Conservation (phyloP, 2,888 invertebrate genomes). For the Andrena bucephala region DNA sequence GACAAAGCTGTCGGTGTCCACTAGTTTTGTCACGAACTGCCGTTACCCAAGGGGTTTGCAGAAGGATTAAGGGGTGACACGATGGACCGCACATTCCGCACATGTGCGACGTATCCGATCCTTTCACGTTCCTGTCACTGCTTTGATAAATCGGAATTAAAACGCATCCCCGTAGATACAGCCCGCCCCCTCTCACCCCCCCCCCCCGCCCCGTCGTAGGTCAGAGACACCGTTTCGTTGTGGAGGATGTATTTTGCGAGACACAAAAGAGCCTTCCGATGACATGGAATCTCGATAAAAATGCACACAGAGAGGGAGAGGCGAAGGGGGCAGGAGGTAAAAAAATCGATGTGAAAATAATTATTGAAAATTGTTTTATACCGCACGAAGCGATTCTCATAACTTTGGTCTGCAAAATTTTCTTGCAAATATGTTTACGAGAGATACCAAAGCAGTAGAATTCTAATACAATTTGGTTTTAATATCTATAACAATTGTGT, state of each 20-base stretch:
- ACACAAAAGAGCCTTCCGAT: conserved; percentile 22
- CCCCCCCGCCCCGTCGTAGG: background rate
- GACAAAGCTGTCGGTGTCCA: conserved; percentile 53
- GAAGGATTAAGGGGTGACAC: conserved; percentile 69
- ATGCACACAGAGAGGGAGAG: background rate
- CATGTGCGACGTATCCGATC: conserved; percentile 62
- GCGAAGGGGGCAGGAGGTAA: background rate
- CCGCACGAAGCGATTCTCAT: background rate
- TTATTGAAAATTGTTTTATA: conserved; percentile 31
- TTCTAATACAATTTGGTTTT: background rate
- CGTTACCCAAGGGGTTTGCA: conserved; percentile 58
- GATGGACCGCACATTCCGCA: conserved; percentile 64
- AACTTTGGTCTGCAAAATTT: background rate
- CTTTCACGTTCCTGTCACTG: conserved; percentile 65
- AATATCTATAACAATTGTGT: no score
- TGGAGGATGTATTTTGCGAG: conserved; percentile 8
- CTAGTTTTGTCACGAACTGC: conserved; percentile 63
- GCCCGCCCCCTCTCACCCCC: background rate
- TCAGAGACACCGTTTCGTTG: conserved; percentile 12
- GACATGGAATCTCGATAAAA: conserved; percentile 50
- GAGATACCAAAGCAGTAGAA: no score
- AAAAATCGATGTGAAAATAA: conserved; percentile 23
- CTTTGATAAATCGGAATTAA: conserved; percentile 71
- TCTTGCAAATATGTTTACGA: background rate
- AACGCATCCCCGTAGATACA: conserved; percentile 44